phyloP scores from a whole-genome alignment of 2,888 invertebrate species.

The Melanostoma scalare region DNA sequence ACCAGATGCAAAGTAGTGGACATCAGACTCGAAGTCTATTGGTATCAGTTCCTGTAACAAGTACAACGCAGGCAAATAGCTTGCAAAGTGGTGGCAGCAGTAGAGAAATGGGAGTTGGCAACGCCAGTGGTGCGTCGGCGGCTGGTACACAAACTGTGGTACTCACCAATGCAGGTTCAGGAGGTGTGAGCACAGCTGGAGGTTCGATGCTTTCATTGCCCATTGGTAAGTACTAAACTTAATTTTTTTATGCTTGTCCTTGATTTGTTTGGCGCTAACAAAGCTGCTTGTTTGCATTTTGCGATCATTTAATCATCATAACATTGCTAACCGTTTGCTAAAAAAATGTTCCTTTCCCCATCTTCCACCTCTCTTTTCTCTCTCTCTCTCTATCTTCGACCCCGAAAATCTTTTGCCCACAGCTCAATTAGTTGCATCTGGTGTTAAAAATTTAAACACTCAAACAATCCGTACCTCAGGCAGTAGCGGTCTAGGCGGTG shows the following conservation, averaged over 20 bases:
- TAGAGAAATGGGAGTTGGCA: slow-evolving; percentile 83
- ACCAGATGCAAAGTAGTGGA: slow-evolving; percentile 65
- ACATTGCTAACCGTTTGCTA: slow-evolving; percentile 64
- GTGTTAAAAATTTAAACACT: slow-evolving; percentile 84
- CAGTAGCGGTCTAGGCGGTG: slow-evolving; percentile 43
- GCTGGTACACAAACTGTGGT: slow-evolving; percentile 81
- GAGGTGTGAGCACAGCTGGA: slow-evolving; percentile 46
- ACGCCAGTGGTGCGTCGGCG: slow-evolving; percentile 81
- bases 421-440: slow-evolving; percentile 85
- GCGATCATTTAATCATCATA: slow-evolving; percentile 61
- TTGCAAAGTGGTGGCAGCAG: slow-evolving; percentile 81
- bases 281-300: slow-evolving; percentile 64
- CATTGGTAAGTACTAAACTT: slow-evolving; percentile 83
- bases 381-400: slow-evolving; percentile 32
- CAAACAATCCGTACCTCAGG: slow-evolving; percentile 81
- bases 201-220: slow-evolving; percentile 85
- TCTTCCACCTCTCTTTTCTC: slow-evolving; percentile 41
- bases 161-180: slow-evolving; percentile 78
- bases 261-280: slow-evolving; percentile 58
- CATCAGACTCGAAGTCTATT: slow-evolving; percentile 83
- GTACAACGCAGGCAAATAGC: slow-evolving; percentile 78
- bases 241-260: slow-evolving; percentile 25
- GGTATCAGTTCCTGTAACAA: slow-evolving; percentile 86
- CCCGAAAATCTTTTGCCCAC: slow-evolving; percentile 75
- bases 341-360: slow-evolving; percentile 37